Evolutionary conservation across 2,888 invertebrate species (phyloP).

Genomic region (Tolmerus cingulatus): DNA sequence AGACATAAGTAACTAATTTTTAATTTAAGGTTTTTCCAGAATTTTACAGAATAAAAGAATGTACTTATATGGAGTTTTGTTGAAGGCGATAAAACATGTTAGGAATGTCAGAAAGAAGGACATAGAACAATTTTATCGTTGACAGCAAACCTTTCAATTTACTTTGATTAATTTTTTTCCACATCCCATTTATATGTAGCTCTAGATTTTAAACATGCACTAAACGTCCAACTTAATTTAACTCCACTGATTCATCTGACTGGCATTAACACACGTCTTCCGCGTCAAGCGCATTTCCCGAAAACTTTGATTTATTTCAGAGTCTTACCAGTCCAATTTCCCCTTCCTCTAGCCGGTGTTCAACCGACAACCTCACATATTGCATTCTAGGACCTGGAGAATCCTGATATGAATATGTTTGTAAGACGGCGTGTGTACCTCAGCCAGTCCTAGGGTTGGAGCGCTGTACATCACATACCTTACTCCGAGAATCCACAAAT

Average conservation of each 20-base stretch:
- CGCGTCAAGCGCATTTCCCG: conserved; percentile 46
- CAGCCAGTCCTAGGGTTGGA: background rate
- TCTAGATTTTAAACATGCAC: background rate
- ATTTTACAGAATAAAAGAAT: too few species aligned
- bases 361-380: conserved; percentile 30
- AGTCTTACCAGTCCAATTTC: conserved; percentile 42
- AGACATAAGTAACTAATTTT: too few species aligned
- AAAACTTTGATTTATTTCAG: conserved; percentile 48
- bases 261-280: conserved; percentile 43
- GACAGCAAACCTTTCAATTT: background rate
- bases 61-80: too few species aligned
- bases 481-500: conserved; percentile 47
- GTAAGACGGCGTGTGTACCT: conserved; percentile 21
- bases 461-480: conserved; percentile 34
- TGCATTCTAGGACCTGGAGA: conserved; percentile 36
- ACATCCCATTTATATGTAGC: background rate
- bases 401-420: conserved; percentile 31
- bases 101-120: background rate
- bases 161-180: background rate
- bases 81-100: background rate
- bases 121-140: background rate
- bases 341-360: conserved; percentile 6
- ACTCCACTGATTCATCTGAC: conserved; percentile 29
- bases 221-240: conserved; percentile 32
- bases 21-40: too few species aligned